These are phyloP conservation scores for Argyresthia albistria DNA, from an alignment of 2,888 invertebrate species.

Conservation along the genomic window DNA sequence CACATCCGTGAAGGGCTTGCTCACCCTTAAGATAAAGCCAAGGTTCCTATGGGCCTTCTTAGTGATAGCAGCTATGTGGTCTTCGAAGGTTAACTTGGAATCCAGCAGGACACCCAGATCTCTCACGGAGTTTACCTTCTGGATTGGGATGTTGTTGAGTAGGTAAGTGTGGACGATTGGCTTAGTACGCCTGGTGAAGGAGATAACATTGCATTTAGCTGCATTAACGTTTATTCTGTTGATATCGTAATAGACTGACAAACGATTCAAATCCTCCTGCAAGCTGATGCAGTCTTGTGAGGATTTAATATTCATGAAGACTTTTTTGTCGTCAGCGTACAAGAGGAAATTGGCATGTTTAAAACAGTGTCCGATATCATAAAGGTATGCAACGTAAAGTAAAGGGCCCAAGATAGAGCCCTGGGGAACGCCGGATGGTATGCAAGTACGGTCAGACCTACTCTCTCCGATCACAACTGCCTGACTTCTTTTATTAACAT, in stretches of 20 bases:
- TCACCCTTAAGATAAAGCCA: too few species aligned
- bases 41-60: too few species aligned
- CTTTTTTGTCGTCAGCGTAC: background rate
- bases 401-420: background rate
- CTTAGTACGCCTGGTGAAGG: background rate
- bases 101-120: too few species aligned
- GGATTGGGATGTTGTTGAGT: too few species aligned
- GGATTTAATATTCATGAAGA: background rate
- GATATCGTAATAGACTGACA: background rate
- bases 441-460: background rate
- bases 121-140: too few species aligned
- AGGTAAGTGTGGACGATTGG: too few species aligned
- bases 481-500: slow-evolving; percentile 2
- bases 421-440: background rate
- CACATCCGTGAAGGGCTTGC: too few species aligned
- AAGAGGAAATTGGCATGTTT: background rate
- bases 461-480: background rate
- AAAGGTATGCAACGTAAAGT: background rate
- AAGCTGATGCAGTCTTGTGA: background rate
- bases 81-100: too few species aligned
- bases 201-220: background rate
- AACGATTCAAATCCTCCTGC: background rate
- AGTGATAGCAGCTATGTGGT: too few species aligned
- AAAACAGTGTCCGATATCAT: background rate
- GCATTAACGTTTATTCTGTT: background rate